Percentiles rank a stretch among this genome's conserved stretches.
Conservation (phyloP, 2,888 invertebrate genomes). For the Eilema sororculum region DNA sequence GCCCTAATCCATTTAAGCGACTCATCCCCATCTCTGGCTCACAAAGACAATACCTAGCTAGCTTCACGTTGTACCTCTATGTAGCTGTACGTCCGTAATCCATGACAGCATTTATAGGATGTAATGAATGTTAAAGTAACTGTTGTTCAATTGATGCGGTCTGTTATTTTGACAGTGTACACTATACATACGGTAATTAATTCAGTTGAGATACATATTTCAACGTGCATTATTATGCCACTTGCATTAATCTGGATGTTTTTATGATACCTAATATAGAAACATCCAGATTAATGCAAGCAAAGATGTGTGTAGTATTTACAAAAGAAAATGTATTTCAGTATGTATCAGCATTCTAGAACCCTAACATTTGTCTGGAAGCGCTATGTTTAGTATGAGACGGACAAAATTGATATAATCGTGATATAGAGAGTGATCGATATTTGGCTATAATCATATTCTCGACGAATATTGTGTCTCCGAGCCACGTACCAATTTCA, state of each 20-base stretch:
- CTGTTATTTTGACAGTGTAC: no score
- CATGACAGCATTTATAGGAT: constrained; percentile 64
- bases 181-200: no score
- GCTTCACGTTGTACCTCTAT: constrained; percentile 61
- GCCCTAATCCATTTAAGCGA: constrained; percentile 81
- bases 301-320: no score
- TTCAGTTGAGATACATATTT: no score
- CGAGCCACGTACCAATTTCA: constrained; percentile 80
- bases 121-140: constrained; percentile 69
- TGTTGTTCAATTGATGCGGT: constrained; percentile 62
- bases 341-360: no score
- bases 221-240: no score
- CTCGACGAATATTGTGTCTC: constrained; percentile 63
- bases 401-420: constrained; percentile 39
- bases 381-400: no score
- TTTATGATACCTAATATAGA: no score
- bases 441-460: constrained; percentile 43
- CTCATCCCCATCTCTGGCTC: constrained; percentile 79
- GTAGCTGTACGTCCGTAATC: constrained; percentile 49
- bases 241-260: no score
- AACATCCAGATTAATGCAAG: no score
- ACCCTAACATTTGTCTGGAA: no score
- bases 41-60: constrained; percentile 73
- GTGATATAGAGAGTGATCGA: constrained; percentile 42
- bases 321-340: no score